Evolutionary conservation across 2,113 vertebrate genomes (phyloP), one percentile per base, ranked within the genome.

Genomic region (Xenopus borealis): DNA sequence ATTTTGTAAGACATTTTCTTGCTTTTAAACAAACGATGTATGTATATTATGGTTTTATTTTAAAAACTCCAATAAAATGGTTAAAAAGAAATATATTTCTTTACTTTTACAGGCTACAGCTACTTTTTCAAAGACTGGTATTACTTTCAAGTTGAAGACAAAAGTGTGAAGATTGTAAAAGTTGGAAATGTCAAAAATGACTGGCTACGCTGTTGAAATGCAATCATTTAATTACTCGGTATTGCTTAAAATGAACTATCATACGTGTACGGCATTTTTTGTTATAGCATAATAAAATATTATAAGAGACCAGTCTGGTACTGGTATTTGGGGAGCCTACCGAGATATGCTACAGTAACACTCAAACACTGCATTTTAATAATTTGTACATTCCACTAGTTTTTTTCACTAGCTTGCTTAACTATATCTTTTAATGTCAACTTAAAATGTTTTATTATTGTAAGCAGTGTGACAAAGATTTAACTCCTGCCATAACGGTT

Each of bases 41-140:
- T 27, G 23, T 27, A 27, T 27, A 27, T 3, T 27, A 27, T 27
- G 1, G 23, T 27, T 27, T 27, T 27, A 3, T 27, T 27, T 27
- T 27, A 27, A 27, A 27, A 27, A 27, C 23, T 27, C 23, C 23
- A 27, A 27, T 27, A 27, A 27, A 27, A 27, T 3, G 23, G 3
- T 27, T 27, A 27, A 27, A 27, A 2, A 27, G 23, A 27, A 27
- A 27, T 27, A 27, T 20, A 62, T 66, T 74, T 83, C 23, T 27
- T 27, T 27, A 27, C 83, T 78, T 86, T 73, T 62, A 78, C 84
- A 99, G 97, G 94, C 75, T 90, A 94, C 84, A 98, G 93, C 86
- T 98, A 96, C 84, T 99, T 99, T 89, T 98, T 99, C 91, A 98
- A 96, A 88, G 95, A 90, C 59, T 86, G 89, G 68, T 95, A 95